Evolutionary conservation across 1,140 invertebrate genomes (phyloP), one percentile per base, ranked within the genome.

Genomic region (Adelges cooleyi): DNA sequence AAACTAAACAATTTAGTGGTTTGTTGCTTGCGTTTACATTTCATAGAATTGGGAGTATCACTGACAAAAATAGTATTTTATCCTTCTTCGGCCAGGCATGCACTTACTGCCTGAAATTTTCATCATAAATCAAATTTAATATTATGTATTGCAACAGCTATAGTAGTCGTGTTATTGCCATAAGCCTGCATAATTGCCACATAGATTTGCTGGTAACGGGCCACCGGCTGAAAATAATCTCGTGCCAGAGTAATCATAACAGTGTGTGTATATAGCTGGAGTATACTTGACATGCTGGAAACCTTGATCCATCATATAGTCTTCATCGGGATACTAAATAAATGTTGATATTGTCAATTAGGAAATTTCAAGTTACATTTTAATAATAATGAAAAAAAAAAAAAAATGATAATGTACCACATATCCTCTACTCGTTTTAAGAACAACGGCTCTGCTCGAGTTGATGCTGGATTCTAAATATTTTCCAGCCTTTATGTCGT

Each of bases 251-350:
- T 84, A 82, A 76, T 98, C 93, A 74, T 95, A 96, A 74, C 90
- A 93, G 73, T 97, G 94, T 1, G 93, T 95, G 74, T 97, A 98
- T 71, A 96, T 92, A 15, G 93, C 92, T 48, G 92, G 90, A 18
- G 88, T 87, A 73, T 92, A 90, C 74, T 90, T 90, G 1, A 87
- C 82, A 70, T 89, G 86, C 76, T 88, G 86, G 70, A 86, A 84
- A 40, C 86, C 86, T 33, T 65, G 66, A 68, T 90, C 87, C 68
- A 85, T 81, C 29, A 73, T 71, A 49, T 77, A 81, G 70, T 91
- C 87, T 72, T 91, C 88, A 71, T 90, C 87, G 0, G 87, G 86
- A 75, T 88, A 89, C 86, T 89, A 72, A 68, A 72, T 6, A 36
- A 36, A 33, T 36, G 3, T 36, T 23, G 6, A n/a, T 50, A 50